Base-by-base conservation (phyloP, 2,113 vertebrate species). In the Dicentrarchus labrax region DNA sequence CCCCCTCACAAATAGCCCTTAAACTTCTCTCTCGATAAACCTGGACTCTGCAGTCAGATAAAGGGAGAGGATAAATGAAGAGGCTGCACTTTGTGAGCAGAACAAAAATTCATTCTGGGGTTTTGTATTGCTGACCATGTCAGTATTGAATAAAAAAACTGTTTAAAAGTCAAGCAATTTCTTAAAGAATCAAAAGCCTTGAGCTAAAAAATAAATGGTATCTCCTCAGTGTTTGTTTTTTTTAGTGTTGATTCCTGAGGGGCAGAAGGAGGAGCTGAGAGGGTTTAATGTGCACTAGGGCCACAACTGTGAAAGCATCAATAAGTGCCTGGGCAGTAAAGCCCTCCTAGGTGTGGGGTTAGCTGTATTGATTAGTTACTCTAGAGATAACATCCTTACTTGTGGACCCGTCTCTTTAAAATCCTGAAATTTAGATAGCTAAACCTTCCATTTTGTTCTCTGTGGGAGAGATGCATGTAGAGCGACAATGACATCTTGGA, bases 331-430 rank as follows among this genome's bases (percentile, higher is more conserved):
- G 43, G 41, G 61, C 73, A 83, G 75, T 89, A 66, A 67, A 86
- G 53, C 73, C 77, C 81, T 53, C 56, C 71, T 62, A 73, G 78
- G 71, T 72, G 85, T 78, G 78, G 85, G 90, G 90, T 86, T 82
- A 86, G 68, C 82, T 85, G 21, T 84, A 90, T 91, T 72, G 89
- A 92, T 90, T 66, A 21, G 67, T 78, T 78, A 59, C 82, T 87
- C 70, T 71, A 76, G 84, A 89, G 87, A 91, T 82, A 88, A 74
- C 82, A 77, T 72, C 64, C 74, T 84, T 72, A 79, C 61, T 60
- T 39, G 19, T 47, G 53, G 47, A 59, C 59, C 64, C 71, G 78
- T n/a, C 83, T 82, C 75, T 79, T 65, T 76, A 75, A 80, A 74
- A 69, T 15, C n/a, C 39, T 36, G 12, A 76, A 57, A 80, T 77